A percentile compares a stretch with the other conserved stretches of the same genome.
Conservation (phyloP, 2,888 invertebrate species). For the Latheticus oryzae region DNA sequence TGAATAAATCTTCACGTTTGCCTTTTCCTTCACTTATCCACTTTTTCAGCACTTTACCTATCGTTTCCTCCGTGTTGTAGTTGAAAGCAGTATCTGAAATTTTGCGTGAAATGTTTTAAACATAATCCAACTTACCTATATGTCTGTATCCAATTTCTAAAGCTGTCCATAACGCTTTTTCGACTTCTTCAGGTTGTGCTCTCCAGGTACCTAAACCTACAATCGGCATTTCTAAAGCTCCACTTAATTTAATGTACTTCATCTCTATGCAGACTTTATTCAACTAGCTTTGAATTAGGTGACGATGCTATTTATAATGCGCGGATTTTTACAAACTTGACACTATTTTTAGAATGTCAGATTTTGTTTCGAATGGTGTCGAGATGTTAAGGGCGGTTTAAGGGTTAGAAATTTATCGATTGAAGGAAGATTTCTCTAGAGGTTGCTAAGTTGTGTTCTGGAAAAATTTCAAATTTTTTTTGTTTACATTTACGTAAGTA, state of each 20-base stretch:
- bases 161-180: slow-evolving; percentile 73
- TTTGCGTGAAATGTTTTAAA: background rate
- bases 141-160: slow-evolving; percentile 79
- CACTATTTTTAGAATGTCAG: slow-evolving; percentile 36
- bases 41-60: slow-evolving; percentile 75
- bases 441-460: too few relatives aligned
- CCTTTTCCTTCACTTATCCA: slow-evolving; percentile 75
- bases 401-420: slow-evolving; percentile 36
- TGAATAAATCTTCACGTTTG: slow-evolving; percentile 78
- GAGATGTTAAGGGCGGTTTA: slow-evolving; percentile 11
- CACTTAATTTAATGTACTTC: slow-evolving; percentile 65
- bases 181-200: slow-evolving; percentile 74
- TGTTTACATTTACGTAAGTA: too few relatives aligned
- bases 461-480: too few relatives aligned
- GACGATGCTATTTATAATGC: slow-evolving; percentile 27
- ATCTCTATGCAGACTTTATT: slow-evolving; percentile 48
- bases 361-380: slow-evolving; percentile 50
- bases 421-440: too few relatives aligned
- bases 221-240: slow-evolving; percentile 70
- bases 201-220: slow-evolving; percentile 81
- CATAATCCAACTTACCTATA: slow-evolving; percentile 66
- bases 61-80: slow-evolving; percentile 82
- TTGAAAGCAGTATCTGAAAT: slow-evolving; percentile 78
- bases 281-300: slow-evolving; percentile 16
- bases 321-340: slow-evolving; percentile 32